phyloP scores from a whole-genome alignment of 2,797 vertebrate genomes.

The Hydrophis major region DNA sequence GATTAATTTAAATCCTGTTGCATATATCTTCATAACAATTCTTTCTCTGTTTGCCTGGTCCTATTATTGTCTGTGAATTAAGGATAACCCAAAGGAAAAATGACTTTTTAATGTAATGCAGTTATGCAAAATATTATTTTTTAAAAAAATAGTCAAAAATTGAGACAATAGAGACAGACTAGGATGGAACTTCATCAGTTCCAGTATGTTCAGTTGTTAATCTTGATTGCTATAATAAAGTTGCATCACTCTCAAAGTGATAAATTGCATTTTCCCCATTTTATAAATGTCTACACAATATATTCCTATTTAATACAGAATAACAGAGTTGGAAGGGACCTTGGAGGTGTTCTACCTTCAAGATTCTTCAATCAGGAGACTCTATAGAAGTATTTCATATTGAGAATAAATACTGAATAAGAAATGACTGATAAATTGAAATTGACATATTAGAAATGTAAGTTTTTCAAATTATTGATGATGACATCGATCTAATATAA shows the following conservation, averaged over 20 bases:
- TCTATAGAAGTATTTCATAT: neutral
- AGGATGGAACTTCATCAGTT: neutral
- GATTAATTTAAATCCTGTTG: neutral
- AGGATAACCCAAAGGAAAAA: neutral
- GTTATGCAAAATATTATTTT: neutral
- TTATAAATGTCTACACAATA: neutral
- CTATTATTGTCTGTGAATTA: neutral
- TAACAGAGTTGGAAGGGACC: neutral
- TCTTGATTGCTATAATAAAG: neutral
- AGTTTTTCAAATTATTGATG: slow-evolving; percentile 13
- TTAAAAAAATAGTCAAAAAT: neutral
- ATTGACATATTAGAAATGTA: neutral
- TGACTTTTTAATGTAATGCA: neutral
- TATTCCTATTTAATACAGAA: neutral
- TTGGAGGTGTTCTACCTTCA: neutral
- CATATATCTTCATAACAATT: neutral
- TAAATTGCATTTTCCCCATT: neutral
- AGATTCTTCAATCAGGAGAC: neutral
- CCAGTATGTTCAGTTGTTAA: neutral
- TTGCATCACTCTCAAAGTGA: neutral
- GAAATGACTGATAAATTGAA: slow-evolving; percentile 16
- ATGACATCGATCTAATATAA: slow-evolving; percentile 3
- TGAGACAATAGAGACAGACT: neutral
- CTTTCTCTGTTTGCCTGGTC: neutral
- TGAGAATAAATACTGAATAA: neutral